Base-by-base conservation (phyloP, 2,797 vertebrate genomes). In the Benthosema pterotum region DNA sequence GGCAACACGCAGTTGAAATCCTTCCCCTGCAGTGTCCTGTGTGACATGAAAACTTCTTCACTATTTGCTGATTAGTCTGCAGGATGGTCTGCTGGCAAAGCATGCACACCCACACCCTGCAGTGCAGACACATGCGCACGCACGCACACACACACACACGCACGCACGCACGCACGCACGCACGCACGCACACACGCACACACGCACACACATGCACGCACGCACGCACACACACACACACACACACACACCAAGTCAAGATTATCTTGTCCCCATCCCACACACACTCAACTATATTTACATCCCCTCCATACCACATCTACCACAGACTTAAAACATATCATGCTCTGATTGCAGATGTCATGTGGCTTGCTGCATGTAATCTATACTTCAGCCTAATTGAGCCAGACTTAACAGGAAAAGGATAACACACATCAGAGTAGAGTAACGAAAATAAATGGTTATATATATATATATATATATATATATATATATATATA, bases 1-100 rank as follows among this genome's bases (percentile, higher is more conserved):
- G 61, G 14, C 53, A 57, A 67, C 17, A 25, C 5, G 22, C 22
- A 47, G 68, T 65, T 57, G 42, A 63, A 28, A 22, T 50, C 9
- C 7, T 32, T 32, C 7, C 18, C 50, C 56, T 28, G n/a, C n/a
- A n/a, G n/a, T n/a, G 3, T 15, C 38, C 14, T 9, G 22, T 43
- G 13, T 19, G 50, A 46, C 43, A 43, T 52, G 47, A 50, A 49
- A 55, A 43, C 52, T 42, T 60, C 48, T 67, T 60, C 46, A 55
- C 51, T 51, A 48, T 60, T 60, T 77, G 28, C 5, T 32, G 63
- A 81, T 71, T 79, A 70, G 62, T 63, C 60, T 62, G 74, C 56
- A 69, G 71, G 66, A 84, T 77, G 75, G 70, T 83, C 78, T 75
- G 47, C 46, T 77, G 65, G 52, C 52, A 74, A 70, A 71, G 65